Base-by-base conservation (phyloP, 2,797 vertebrate species). In the Pampus argenteus region DNA sequence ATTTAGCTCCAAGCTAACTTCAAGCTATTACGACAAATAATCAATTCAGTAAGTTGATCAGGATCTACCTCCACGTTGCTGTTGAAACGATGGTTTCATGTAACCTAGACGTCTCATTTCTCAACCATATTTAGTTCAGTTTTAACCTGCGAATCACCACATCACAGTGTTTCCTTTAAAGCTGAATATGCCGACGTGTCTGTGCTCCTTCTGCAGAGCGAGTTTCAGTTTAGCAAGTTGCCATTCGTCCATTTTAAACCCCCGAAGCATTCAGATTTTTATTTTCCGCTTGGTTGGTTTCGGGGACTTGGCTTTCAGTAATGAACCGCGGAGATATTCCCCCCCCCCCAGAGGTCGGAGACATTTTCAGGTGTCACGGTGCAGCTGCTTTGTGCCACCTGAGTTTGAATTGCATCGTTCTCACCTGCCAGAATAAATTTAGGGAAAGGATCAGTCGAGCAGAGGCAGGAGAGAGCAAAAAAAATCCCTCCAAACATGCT, bases 311-410 rank as follows among this genome's bases (percentile, higher is more conserved):
- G 48, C 52, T 70, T 29, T 77, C 63, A 42, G 60, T 75, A 75
- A 78, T 82, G 58, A 73, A 82, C 23, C 60, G 31, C 40, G 51
- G 58, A 68, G 69, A 71, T 25, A 22, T 57, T 14, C 0, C 14
- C 14, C 58, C 28, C 22, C 60, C 26, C 3, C 20, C 34, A 15
- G 68, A 74, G 77, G 49, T 64, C 71, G 0, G 36, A 66, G 71
- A 70, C 74, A 63, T 63, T 82, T 73, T 73, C 54, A 73, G 57
- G 49, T 65, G 81, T 81, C 44, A 74, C 45, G 38, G 15, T 69
- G 74, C 63, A 29, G 6, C 76, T 64, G 76, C 68, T 71, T 40
- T 55, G 38, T 60, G 58, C 69, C 57, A 20, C 60, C 42, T 0
- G 28, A 60, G 65, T 65, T 50, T 58, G 60, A 47, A 45, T 66